Evolutionary conservation across 2,113 vertebrate genomes (phyloP), one percentile per base, ranked within the genome.

Genomic region (Rhabdomys dilectus): DNA sequence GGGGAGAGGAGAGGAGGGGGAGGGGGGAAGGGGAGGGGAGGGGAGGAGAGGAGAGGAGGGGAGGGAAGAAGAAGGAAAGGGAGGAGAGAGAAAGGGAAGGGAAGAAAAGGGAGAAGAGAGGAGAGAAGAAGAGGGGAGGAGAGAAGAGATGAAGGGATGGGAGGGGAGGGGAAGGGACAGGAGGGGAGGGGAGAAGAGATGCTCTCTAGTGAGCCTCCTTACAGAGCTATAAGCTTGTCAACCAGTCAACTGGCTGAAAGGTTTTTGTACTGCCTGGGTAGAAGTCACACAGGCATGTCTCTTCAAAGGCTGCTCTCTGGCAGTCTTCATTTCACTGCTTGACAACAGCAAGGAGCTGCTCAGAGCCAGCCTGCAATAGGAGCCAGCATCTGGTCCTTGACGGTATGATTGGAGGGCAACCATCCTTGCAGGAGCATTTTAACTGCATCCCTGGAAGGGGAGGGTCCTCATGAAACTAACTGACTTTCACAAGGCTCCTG

Each of bases 101-200:
- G 7, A 7, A 5, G 8, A 9, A 2, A 3, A 2, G 15, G 7
- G 7, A 3, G 6, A 36, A 29, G 1, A 5, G 8, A 5, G 48
- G 17, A 5, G 1, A 6, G 24, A 1, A 3, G 24, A 7, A 0
- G 3, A 26, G 4, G 22, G 7, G 39, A 11, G 22, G 36, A 1
- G 12, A 7, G 22, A 24, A 34, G 17, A 13, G 17, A 34, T 3
- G 34, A 5, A 0, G 26, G 1, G 9, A 15, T 4, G 3, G 3
- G 11, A 7, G 4, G 1, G 11, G 19, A 17, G 5, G 3, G 34
- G 4, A 11, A 0, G 5, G 19, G 68, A 39, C 7, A 72, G 73
- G 76, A 4, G 76, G 48, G 7, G 31, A 10, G 77, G 48, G 3
- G 48, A 21, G 13, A 15, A 48, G 76, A 51, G 34, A 24, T 12